Evolutionary conservation across 64 coral and sea anemone genomes (phyloP).

Genomic region (Catalaphyllia jardinei): DNA sequence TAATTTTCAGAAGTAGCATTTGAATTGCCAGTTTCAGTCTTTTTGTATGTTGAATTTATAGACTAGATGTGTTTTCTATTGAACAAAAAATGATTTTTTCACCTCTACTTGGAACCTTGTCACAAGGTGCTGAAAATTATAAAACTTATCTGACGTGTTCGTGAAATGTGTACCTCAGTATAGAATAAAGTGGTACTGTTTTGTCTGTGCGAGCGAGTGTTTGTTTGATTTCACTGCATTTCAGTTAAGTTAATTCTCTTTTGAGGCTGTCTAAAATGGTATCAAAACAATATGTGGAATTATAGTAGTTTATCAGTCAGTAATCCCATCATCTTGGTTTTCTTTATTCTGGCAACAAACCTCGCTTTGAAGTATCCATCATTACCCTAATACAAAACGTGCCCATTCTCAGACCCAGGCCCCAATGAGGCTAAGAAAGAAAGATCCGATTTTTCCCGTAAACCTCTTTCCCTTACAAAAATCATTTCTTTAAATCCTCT

Average conservation of each 20-base stretch:
- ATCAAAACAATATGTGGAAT: no score
- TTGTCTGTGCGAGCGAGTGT: neutral
- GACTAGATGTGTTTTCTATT: conserved; percentile 1
- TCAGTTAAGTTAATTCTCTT: neutral
- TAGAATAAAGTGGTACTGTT: conserved; percentile 8
- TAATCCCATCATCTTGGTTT: no score
- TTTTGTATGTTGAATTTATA: conserved; percentile 30
- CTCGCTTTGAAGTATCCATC: no score
- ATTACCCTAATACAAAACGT: no score
- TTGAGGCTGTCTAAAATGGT: no score
- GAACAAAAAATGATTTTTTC: neutral
- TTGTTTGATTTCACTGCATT: neutral
- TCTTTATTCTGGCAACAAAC: no score
- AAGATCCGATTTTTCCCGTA: no score
- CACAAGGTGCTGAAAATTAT: neutral
- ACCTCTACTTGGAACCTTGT: neutral
- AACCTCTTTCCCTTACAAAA: no score
- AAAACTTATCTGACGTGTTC: neutral
- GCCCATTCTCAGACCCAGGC: no score
- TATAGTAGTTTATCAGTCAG: no score
- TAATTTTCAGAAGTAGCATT: neutral
- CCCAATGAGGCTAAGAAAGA: no score
- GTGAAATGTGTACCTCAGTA: neutral
- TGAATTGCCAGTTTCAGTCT: neutral
- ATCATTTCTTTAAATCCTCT: no score